phyloP scores from a whole-genome alignment of 1,140 invertebrate genomes.

The Lasioglossum baleicum region DNA sequence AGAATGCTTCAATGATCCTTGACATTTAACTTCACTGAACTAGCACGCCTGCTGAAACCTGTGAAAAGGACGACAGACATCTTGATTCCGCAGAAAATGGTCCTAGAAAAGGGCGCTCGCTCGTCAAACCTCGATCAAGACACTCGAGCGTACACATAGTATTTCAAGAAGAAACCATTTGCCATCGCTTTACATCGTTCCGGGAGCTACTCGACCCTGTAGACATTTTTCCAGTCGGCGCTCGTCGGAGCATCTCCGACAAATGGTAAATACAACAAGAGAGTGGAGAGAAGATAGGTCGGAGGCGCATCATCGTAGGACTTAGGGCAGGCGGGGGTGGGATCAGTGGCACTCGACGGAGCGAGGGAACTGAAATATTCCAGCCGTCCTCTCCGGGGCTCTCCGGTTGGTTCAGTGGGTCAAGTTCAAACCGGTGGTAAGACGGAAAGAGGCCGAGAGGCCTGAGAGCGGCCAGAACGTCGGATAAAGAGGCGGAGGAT shows the following conservation, averaged over 20 bases:
- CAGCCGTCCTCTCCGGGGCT: conserved; percentile 63
- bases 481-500: conserved; percentile 41
- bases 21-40: too few species aligned
- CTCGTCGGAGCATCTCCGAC: background rate
- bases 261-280: background rate
- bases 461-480: conserved; percentile 3
- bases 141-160: too few species aligned
- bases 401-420: conserved; percentile 62
- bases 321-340: conserved; percentile 46
- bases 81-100: too few species aligned
- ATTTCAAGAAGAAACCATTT: background rate
- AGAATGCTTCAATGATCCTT: too few species aligned
- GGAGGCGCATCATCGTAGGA: conserved; percentile 12
- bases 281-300: background rate
- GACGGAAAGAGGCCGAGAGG: conserved; percentile 50
- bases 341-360: conserved; percentile 66
- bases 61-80: too few species aligned
- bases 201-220: background rate
- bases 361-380: conserved; percentile 67
- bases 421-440: conserved; percentile 68
- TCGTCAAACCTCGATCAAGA: too few species aligned
- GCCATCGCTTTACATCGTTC: background rate
- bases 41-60: too few species aligned
- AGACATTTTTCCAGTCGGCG: background rate
- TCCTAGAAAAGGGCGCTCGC: too few species aligned